phyloP scores from a whole-genome alignment of 2,888 invertebrate species.

The Dasysyrphus tricinctus region DNA sequence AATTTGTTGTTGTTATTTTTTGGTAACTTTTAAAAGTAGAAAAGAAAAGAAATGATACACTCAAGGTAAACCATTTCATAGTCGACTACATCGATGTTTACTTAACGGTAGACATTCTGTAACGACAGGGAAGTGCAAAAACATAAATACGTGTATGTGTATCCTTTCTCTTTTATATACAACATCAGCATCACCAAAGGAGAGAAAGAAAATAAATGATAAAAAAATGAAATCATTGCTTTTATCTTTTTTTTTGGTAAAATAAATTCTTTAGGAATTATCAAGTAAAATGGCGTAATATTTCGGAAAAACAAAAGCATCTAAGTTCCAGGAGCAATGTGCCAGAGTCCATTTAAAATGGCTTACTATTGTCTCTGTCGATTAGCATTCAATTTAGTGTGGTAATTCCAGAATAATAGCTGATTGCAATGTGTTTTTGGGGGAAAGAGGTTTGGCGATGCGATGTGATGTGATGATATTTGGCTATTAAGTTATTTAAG shows the following conservation, averaged over 20 bases:
- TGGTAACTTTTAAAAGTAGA: background rate
- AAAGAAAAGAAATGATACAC: background rate
- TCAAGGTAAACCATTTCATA: background rate
- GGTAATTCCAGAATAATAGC: slow-evolving; percentile 40
- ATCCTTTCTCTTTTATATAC: background rate
- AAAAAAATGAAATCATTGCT: background rate
- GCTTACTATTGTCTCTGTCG: slow-evolving; percentile 45
- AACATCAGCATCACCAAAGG: background rate
- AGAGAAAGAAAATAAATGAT: background rate
- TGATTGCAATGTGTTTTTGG: slow-evolving; percentile 39
- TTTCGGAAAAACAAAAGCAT: slow-evolving; percentile 3
- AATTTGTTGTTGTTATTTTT: background rate
- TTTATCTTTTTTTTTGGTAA: slow-evolving; percentile 1
- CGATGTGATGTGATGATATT: background rate
- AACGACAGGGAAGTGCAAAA: background rate
- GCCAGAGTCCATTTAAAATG: slow-evolving; percentile 39
- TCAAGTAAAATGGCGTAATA: background rate
- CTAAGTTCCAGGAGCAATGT: background rate
- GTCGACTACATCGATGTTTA: background rate
- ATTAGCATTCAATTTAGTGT: slow-evolving; percentile 58
- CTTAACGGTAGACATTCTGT: background rate
- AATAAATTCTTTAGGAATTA: slow-evolving; percentile 16
- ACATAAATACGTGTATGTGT: background rate
- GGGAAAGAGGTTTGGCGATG: background rate
- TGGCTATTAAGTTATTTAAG: slow-evolving; percentile 37